Base-by-base conservation (phyloP, 37 sponge, comb jelly and placozoan species). In the Crambe crambe region DNA sequence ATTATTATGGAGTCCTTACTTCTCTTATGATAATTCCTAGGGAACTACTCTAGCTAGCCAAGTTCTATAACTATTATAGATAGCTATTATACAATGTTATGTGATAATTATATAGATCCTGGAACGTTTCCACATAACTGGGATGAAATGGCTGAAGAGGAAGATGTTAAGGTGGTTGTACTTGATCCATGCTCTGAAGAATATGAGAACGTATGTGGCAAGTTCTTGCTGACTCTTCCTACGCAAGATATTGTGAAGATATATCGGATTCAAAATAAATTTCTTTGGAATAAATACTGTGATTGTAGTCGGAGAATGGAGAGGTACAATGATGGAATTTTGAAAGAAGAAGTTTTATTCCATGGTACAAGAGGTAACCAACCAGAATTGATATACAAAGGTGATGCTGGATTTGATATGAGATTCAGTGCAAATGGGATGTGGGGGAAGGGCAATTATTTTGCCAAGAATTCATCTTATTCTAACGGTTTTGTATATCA, bases 391-490 rank as follows among this genome's bases (percentile, higher is more conserved):
- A 84, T 89, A 4, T 89, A 75, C 43, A 51, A 69, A 43, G 90
- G 85, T 41, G 81, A 80, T 38, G 43, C 41, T 15, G 64, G 90
- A 30, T 89, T 89, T 80, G 90, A 89, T 58, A 84, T 84, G 77
- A 74, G 89, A 20, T 75, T 44, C 31, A 70, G 85, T 31, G 23
- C 18, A 18, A 23, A 56, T 56, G 90, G 85, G 58, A 44, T 84
- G 90, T 89, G 90, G 90, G 90, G 85, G 12, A 73, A 43, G 84
- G 85, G 85, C 8, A 89, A 84, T 35, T 84, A 89, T 63, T 89
- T 89, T 89, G 90, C 90, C 58, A 81, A 62, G 40, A 89, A 84
- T 79, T 75, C 90, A 21, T 74, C 72, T 0, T 80, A 84, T 59
- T 83, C 85, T 10, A 23, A 84, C 80, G 71, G 56, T 23, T 89